Base-by-base conservation (phyloP, 1,140 invertebrate genomes). In the Brachionus angularis region DNA sequence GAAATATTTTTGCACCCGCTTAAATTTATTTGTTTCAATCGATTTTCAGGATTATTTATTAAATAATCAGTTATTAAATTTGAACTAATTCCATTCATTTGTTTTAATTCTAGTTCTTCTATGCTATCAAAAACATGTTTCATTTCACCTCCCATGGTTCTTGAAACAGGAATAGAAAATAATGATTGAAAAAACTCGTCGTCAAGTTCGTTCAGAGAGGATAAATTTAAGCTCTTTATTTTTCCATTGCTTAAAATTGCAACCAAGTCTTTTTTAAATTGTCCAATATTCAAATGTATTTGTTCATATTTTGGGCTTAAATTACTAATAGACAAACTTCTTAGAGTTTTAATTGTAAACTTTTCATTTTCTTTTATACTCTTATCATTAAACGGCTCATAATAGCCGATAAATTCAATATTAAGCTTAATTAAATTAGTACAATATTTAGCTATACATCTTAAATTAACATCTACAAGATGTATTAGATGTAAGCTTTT, bases 151-250 rank as follows among this genome's bases (percentile, higher is more conserved):
- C 42, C 29, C 8, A 21, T 27, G 5, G 5, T 0, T 10, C 10
- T 67, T 23, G 39, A 27, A 0, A 27, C 42, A 33, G 34, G 42
- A 46, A 23, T 67, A 3, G 42, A 47, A 34, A 46, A 67, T 27
- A 67, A 12, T 10, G 31, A 50, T 34, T 67, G 62, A 34, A 67
- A 67, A 50, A 47, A 67, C 23, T 67, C 62, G 18, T 67, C 62
- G 31, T 67, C 42, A 8, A 67, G n/a, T 23, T 47, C 62, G 21
- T 67, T 67, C 25, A 67, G 29, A 21, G 16, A 18, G 23, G 8
- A 21, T 8, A 67, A 36, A 67, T 67, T 29, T 16, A 67, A 36
- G 47, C 27, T 16, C 29, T 47, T 67, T 1, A 67, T 23, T 25
- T 34, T 25, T 5, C 62, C 42, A 50, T 50, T 67, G 5, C 5